A percentile compares a stretch with the other conserved stretches of the same genome.
phyloP scores from a whole-genome alignment of 2,797 vertebrate genomes.

The Steatocranus sp. region DNA sequence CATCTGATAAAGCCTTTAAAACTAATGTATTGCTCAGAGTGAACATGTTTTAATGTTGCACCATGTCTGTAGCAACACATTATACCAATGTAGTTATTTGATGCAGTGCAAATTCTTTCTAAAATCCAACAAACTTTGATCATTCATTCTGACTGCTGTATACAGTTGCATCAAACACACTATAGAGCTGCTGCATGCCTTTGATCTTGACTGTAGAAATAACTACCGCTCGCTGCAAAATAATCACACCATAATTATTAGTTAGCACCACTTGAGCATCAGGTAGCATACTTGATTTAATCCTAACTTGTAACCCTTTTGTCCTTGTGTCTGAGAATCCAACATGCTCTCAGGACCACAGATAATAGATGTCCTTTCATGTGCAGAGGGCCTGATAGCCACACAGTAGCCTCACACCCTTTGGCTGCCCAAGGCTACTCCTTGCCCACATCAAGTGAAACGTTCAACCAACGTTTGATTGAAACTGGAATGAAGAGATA shows the following conservation, averaged over 20 bases:
- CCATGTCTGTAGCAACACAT: not conserved
- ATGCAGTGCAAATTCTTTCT: not conserved
- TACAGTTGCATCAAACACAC: not conserved
- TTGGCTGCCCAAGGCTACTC: conserved; percentile 49
- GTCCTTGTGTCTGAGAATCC: conserved; percentile 43
- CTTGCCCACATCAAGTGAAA: conserved; percentile 72
- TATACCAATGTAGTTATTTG: not conserved
- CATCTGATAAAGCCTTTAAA: not conserved
- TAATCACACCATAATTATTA: not conserved
- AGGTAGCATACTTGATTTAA: not conserved
- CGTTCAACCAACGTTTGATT: conserved; percentile 87
- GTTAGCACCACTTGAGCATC: not conserved
- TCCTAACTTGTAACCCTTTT: conserved; percentile 22
- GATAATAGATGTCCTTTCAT: conserved; percentile 65
- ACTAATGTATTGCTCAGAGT: not conserved
- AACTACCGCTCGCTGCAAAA: not conserved
- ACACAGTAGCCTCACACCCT: conserved; percentile 45
- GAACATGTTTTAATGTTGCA: not conserved
- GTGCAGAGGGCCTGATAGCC: conserved; percentile 47
- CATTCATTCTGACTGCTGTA: not conserved
- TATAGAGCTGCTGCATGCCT: not conserved
- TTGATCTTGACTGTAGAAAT: conserved; percentile 6
- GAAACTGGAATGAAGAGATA: conserved; percentile 95
- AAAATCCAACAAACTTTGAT: not conserved
- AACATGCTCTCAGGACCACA: conserved; percentile 17